phyloP scores from a whole-genome alignment of 2,113 vertebrate species.

The Pampusana beccarii region DNA sequence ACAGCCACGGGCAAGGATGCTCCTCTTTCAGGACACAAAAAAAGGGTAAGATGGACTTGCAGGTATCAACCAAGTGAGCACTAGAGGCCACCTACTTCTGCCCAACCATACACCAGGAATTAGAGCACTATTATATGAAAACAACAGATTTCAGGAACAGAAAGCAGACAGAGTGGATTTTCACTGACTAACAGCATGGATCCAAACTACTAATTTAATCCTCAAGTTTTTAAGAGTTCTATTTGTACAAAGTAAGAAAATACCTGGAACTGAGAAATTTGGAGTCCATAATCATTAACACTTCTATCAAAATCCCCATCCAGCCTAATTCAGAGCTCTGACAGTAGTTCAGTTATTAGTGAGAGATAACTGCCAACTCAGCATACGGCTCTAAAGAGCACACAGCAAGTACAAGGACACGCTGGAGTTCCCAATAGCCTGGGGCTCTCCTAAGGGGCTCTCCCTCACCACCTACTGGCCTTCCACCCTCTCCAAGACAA shows the following conservation, averaged over 20 bases:
- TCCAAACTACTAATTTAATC: background rate
- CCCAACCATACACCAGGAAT: background rate
- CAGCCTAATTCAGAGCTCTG: background rate
- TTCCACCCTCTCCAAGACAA: background rate
- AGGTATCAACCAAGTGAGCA: background rate
- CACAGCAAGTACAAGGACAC: background rate
- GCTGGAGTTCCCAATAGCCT: background rate
- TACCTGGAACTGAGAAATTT: background rate
- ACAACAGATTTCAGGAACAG: background rate
- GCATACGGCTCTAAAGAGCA: background rate
- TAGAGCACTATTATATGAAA: background rate
- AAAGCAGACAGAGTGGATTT: background rate
- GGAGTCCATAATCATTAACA: background rate
- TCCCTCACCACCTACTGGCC: constrained; percentile 73
- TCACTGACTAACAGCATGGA: background rate
- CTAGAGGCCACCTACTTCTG: background rate
- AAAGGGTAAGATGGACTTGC: background rate
- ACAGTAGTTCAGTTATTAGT: background rate
- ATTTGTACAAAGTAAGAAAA: background rate
- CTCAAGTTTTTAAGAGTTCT: background rate
- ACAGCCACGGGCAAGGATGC: background rate
- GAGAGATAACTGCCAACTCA: background rate
- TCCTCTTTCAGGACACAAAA: background rate
- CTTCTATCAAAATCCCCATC: background rate
- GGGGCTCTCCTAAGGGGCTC: constrained; percentile 5